These are phyloP conservation scores for Hucho hucho DNA, from an alignment of 2,113 vertebrate genomes.

Conservation along the genomic window DNA sequence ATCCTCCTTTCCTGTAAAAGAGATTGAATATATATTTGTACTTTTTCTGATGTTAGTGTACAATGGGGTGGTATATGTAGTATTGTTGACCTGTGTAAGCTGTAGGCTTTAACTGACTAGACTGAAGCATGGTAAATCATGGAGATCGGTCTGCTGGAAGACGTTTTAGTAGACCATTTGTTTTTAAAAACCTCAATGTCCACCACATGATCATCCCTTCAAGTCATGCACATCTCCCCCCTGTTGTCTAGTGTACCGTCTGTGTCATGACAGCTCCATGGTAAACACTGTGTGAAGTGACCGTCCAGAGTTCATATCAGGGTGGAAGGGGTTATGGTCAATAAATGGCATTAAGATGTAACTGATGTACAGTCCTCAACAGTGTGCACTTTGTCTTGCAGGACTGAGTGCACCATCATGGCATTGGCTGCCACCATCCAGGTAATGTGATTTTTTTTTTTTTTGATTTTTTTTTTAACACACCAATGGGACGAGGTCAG, in stretches of 20 bases:
- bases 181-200: slow-evolving; percentile 21
- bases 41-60: not conserved
- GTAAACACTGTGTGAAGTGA: slow-evolving; percentile 23
- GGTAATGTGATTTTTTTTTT: slow-evolving; percentile 74
- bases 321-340: not conserved
- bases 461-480: too few species aligned
- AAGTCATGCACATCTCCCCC: not conserved
- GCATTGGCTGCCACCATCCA: slow-evolving; percentile 78
- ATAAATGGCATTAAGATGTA: not conserved
- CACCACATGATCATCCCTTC: not conserved
- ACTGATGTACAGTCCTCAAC: slow-evolving; percentile 32
- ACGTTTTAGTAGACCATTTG: not conserved
- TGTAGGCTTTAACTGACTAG: not conserved
- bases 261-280: slow-evolving; percentile 25
- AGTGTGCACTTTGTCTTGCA: slow-evolving; percentile 70
- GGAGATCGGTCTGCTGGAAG: not conserved
- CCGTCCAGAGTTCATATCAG: slow-evolving; percentile 20
- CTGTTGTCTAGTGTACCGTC: slow-evolving; percentile 2
- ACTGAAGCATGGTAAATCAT: not conserved
- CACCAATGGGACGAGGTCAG: slow-evolving; percentile 28
- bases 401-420: slow-evolving; percentile 82
- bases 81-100: not conserved
- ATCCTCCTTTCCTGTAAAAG: slow-evolving; percentile 84
- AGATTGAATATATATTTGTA: not conserved
- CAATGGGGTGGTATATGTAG: not conserved